A percentile compares a stretch with the other conserved stretches of the same genome.
Evolutionary conservation across 2,888 invertebrate species (phyloP).

Genomic region (Hemicrepidius hirtus): DNA sequence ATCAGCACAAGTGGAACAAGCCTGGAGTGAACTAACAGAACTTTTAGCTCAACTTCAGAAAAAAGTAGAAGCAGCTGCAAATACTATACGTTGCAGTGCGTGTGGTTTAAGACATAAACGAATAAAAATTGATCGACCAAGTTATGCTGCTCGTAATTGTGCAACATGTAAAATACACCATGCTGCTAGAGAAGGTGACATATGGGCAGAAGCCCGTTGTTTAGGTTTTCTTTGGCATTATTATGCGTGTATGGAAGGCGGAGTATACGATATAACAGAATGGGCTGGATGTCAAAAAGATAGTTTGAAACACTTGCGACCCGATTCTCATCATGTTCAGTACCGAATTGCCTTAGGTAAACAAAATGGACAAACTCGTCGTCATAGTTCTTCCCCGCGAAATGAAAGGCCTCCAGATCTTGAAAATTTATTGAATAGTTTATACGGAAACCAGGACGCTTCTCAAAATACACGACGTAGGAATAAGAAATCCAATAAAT

Average conservation of each 20-base stretch:
- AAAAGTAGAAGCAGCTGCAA: constrained; percentile 95
- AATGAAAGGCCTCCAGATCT: constrained; percentile 85
- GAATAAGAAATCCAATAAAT: constrained; percentile 66
- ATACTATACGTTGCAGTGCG: constrained; percentile 95
- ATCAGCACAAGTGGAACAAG: constrained; percentile 88
- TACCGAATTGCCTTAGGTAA: constrained; percentile 88
- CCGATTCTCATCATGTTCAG: constrained; percentile 94
- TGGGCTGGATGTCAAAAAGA: constrained; percentile 96
- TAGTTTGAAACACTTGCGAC: constrained; percentile 86
- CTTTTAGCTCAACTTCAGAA: constrained; percentile 91
- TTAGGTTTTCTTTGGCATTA: constrained; percentile 95
- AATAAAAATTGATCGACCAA: constrained; percentile 88
- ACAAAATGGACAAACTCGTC: constrained; percentile 70
- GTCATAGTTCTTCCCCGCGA: constrained; percentile 60
- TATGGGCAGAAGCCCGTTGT: constrained; percentile 94
- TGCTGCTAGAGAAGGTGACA: constrained; percentile 95
- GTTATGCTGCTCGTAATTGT: constrained; percentile 94
- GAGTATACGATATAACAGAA: constrained; percentile 96
- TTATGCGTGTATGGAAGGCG: constrained; percentile 97
- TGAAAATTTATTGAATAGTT: constrained; percentile 87
- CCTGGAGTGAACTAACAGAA: constrained; percentile 90
- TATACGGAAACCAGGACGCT: constrained; percentile 80
- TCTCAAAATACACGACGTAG: constrained; percentile 60
- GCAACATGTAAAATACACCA: constrained; percentile 92
- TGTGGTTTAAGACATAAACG: constrained; percentile 94